phyloP scores from a whole-genome alignment of 1,140 invertebrate species.

The Pseudobourletiella spinata region DNA sequence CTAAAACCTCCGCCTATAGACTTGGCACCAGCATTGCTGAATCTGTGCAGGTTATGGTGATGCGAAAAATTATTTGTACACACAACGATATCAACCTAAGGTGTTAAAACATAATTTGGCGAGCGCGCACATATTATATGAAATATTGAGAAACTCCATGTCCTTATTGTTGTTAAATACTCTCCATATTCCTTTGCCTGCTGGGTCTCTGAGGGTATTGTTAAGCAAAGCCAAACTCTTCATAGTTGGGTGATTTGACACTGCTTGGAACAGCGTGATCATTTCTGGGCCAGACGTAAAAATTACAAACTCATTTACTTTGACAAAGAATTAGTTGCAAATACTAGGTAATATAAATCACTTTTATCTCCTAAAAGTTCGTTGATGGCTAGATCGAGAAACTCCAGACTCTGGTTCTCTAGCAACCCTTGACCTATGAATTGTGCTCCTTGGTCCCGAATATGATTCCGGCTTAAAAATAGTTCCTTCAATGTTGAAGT shows the following conservation, averaged over 20 bases:
- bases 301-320: no score
- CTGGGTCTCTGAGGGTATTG: conserved; percentile 23
- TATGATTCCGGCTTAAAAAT: conserved; percentile 21
- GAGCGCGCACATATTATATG: conserved; percentile 16
- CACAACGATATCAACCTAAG: no score
- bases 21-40: conserved; percentile 3
- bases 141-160: conserved; percentile 22
- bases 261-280: conserved; percentile 12
- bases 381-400: conserved; percentile 23
- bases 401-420: conserved; percentile 12
- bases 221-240: conserved; percentile 7
- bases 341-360: no score
- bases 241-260: conserved; percentile 12
- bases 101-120: no score
- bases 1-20: conserved; percentile 11
- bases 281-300: no score
- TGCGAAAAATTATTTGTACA: background rate
- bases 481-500: conserved; percentile 7
- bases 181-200: conserved; percentile 13
- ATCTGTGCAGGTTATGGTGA: background rate
- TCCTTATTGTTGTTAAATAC: conserved; percentile 13
- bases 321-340: no score
- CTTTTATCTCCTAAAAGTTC: conserved; percentile 22
- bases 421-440: conserved; percentile 12
- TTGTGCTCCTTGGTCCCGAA: conserved; percentile 20